Evolutionary conservation across 2,113 vertebrate species (phyloP).

Genomic region (Leiothrix lutea): DNA sequence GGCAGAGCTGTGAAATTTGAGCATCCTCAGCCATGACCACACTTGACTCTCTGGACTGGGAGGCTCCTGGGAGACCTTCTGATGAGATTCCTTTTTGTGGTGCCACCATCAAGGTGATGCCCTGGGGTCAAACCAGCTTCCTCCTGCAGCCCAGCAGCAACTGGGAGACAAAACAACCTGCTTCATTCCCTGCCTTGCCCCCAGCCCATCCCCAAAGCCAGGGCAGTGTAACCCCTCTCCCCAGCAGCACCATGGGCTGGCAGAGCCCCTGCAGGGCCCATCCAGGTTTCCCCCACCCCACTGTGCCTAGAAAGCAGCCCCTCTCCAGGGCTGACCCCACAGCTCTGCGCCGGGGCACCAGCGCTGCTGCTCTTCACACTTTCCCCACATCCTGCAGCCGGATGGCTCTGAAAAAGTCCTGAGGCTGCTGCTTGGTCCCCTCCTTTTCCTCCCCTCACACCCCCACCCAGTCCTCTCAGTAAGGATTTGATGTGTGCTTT

Average conservation of each 20-base stretch:
- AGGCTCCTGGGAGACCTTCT: background rate
- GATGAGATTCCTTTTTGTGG: background rate
- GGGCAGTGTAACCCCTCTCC: rapidly evolving
- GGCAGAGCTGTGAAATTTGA: background rate
- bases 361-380: background rate
- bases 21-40: background rate
- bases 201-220: background rate
- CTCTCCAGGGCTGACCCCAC: rapidly evolving
- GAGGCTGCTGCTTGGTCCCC: background rate
- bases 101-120: background rate
- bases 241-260: background rate
- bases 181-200: background rate
- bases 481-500: background rate
- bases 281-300: rapidly evolving
- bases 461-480: background rate
- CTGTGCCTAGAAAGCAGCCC: background rate
- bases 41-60: rapidly evolving
- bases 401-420: background rate
- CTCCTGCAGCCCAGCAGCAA: background rate
- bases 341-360: rapidly evolving
- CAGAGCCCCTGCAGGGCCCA: rapidly evolving
- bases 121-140: background rate
- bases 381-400: background rate
- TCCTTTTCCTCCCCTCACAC: background rate
- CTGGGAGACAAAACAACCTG: background rate